Base-by-base conservation (phyloP, 2,888 invertebrate genomes). In the Erpobdella octoculata region DNA sequence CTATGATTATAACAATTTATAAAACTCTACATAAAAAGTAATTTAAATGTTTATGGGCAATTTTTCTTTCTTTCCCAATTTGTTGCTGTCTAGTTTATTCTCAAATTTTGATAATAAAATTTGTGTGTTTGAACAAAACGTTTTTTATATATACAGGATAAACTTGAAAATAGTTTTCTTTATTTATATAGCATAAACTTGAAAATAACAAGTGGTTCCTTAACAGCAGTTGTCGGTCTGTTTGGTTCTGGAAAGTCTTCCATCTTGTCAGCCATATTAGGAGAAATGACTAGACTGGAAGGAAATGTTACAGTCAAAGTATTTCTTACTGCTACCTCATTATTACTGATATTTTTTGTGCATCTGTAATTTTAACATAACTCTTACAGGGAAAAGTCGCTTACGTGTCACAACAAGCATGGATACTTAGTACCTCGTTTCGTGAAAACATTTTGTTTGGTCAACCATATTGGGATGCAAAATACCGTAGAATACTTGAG, bases 351-450 rank as follows among this genome's bases (percentile, higher is more conserved):
- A n/a, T n/a, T n/a, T n/a, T n/a, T n/a, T n/a, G n/a, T n/a, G n/a
- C n/a, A n/a, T n/a, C n/a, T n/a, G n/a, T n/a, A n/a, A n/a, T n/a
- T n/a, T n/a, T n/a, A n/a, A n/a, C n/a, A n/a, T 3, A 46, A 18
- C 5, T 3, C 46, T 3, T 5, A 15, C 76, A 84, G 83, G 86
- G 85, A 21, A 77, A 79, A 5, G 78, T 86, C 6, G 86, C 86
- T 0, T 86, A 86, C 77, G 86, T 86, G 0, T 81, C 86, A 0
- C 86, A 87, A 78, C 80, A 82, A 71, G 93, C 96, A 0, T 97
- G 97, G 97, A 96, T 97, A 72, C 96, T 95, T 84, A 97, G 97
- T 85, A 90, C 91, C 1, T 93, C 94, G 0, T 84, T 97, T 33
- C 88, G 89, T 78, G 91, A 95, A 79, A 97, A 97, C 83, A 92